Base-by-base conservation (phyloP, 2,888 invertebrate genomes). In the Pharmacophagus antenor region DNA sequence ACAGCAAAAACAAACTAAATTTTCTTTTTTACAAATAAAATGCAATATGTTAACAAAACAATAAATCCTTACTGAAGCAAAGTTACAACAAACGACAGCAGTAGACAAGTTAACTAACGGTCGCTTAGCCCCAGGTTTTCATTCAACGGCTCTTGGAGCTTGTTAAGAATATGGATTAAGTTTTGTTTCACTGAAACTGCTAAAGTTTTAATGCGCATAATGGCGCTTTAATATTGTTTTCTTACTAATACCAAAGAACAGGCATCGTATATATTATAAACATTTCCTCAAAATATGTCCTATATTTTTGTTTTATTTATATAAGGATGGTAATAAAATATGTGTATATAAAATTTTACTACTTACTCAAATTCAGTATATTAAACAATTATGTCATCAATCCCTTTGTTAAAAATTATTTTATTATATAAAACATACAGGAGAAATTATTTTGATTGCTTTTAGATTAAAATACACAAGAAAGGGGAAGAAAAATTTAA, bases 141-240 rank as follows among this genome's bases (percentile, higher is more conserved):
- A 52, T 58, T 58, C 46, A 46, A 57, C 51, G 17, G 18, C 46
- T 58, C 58, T 52, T 51, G 31, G 17, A 58, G 52, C 58, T 58
- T 58, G 58, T 58, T 58, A 58, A 58, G 58, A 58, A 58, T 58
- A 58, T 58, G 58, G 46, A 58, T 58, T 58, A 58, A 58, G 58
- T 44, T 58, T 46, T 58, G 58, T 51, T 52, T 58, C 46, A 47
- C 31, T 37, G 51, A 37, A 58, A 52, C 58, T 46, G 58, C 46
- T 58, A 52, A 58, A 58, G 58, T 58, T 58, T 52, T 52, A 58
- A 58, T 52, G 51, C 31, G 18, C 22, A 44, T 31, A 52, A 58
- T 58, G 18, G 58, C 44, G 51, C 27, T 52, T 46, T 58, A 58
- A 58, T 58, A 46, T 46, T 31, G 50, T 44, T 57, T 31, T 51